A percentile compares a stretch with the other conserved stretches of the same genome.
Conservation (phyloP, 2,113 vertebrate genomes). For the Xiphophorus hellerii region DNA sequence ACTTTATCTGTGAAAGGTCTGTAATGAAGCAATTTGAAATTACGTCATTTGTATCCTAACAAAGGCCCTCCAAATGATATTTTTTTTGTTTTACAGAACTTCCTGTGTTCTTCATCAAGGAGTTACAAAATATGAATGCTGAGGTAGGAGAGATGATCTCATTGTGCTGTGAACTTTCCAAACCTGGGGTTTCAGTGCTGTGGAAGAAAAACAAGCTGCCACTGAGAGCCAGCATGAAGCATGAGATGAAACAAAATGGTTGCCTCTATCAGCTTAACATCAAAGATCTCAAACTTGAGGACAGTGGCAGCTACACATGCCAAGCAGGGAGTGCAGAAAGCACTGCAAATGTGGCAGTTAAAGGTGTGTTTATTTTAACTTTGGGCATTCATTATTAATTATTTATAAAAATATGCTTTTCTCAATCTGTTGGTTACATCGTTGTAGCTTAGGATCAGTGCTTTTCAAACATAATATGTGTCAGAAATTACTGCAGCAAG, state of each 20-base stretch:
- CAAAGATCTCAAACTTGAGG: slow-evolving; percentile 57
- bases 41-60: slow-evolving; percentile 12
- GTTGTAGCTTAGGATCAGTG: background rate
- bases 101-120: slow-evolving; percentile 46
- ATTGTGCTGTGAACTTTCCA: slow-evolving; percentile 66
- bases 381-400: background rate
- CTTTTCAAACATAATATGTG: background rate
- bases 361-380: slow-evolving; percentile 12
- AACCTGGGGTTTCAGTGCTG: slow-evolving; percentile 54
- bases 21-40: no score
- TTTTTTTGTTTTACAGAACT: slow-evolving; percentile 36
- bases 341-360: slow-evolving; percentile 3
- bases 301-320: slow-evolving; percentile 54
- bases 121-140: slow-evolving; percentile 34
- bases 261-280: slow-evolving; percentile 58
- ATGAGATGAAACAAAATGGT: slow-evolving; percentile 75
- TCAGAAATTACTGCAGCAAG: no score
- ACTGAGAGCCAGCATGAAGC: slow-evolving; percentile 66
- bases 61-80: background rate
- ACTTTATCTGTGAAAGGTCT: slow-evolving; percentile 31
- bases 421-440: background rate
- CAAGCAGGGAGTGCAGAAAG: slow-evolving; percentile 39
- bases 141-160: slow-evolving; percentile 35
- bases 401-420: background rate
- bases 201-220: slow-evolving; percentile 70